A percentile compares a stretch with the other conserved stretches of the same genome.
phyloP scores from a whole-genome alignment of 37 sponge, comb jelly and placozoan genomes.

The Petrosia ficiformis region DNA sequence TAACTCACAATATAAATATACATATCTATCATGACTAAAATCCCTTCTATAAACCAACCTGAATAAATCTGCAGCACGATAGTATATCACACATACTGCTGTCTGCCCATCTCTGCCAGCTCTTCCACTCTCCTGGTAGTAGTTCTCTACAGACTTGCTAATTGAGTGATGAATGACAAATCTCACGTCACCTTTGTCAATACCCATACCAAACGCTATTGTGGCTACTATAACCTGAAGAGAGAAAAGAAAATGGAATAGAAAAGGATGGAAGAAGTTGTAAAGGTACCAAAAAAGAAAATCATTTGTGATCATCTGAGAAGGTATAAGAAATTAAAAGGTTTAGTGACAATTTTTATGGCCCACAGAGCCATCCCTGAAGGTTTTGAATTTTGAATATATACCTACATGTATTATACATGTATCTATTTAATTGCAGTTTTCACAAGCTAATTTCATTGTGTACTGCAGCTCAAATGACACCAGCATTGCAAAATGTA shows the following conservation, averaged over 20 bases:
- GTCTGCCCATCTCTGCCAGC: constrained; percentile 89
- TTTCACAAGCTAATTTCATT: no score
- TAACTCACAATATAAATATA: not conserved
- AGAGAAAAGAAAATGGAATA: not conserved
- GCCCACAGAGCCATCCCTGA: no score
- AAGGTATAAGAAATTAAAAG: no score
- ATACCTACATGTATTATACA: no score
- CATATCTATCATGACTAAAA: not conserved
- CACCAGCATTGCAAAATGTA: no score
- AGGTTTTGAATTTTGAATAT: no score
- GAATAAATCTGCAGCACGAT: constrained; percentile 54
- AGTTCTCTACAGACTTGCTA: constrained; percentile 94
- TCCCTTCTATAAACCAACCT: not conserved
- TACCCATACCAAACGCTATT: constrained; percentile 94
- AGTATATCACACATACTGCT: constrained; percentile 88
- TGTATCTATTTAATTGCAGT: no score
- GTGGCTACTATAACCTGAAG: constrained; percentile 61
- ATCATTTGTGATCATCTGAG: no score
- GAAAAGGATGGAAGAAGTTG: not conserved
- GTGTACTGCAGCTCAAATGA: no score
- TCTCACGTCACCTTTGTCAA: constrained; percentile 88
- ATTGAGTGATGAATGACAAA: constrained; percentile 94
- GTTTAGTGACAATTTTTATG: no score
- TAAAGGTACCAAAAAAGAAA: not conserved
- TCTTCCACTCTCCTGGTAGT: constrained; percentile 97